Evolutionary conservation across 2,797 vertebrate genomes (phyloP).

Genomic region (Oryzias dopingdopingensis): DNA sequence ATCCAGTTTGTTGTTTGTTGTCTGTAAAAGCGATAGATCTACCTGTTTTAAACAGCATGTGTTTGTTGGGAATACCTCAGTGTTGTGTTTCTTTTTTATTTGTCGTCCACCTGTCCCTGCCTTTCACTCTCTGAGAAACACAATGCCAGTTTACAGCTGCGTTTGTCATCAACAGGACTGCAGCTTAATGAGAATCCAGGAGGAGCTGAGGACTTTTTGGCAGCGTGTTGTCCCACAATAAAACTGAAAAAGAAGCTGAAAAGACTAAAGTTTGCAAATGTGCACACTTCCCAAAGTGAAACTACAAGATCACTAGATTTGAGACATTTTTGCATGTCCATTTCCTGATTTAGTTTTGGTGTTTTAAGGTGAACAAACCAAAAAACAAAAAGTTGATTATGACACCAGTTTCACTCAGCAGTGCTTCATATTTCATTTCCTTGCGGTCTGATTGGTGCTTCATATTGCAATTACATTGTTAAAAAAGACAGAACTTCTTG

Average conservation of each 20-base stretch:
- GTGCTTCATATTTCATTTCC: too few species aligned
- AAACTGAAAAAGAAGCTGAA: conserved; percentile 28
- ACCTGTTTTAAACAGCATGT: not conserved
- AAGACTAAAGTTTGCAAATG: conserved; percentile 11
- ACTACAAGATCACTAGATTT: too few species aligned
- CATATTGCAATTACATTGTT: too few species aligned
- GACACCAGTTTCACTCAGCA: too few species aligned
- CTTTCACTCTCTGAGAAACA: conserved; percentile 76
- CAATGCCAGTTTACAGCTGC: conserved; percentile 74
- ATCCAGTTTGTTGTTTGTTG: not conserved
- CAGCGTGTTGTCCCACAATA: conserved; percentile 19
- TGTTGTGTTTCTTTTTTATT: conserved; percentile 46
- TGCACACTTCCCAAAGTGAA: not conserved
- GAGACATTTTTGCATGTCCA: too few species aligned
- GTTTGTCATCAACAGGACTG: conserved; percentile 52
- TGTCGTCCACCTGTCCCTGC: conserved; percentile 74
- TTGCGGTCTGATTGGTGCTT: too few species aligned
- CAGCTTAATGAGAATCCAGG: conserved; percentile 26
- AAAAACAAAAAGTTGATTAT: too few species aligned
- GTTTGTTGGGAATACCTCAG: conserved; percentile 32
- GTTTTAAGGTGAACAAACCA: too few species aligned
- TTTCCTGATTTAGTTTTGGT: too few species aligned
- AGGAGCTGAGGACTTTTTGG: conserved; percentile 13
- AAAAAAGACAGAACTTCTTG: too few species aligned
- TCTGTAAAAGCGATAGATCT: not conserved